Evolutionary conservation across 1,140 invertebrate genomes (phyloP), one percentile per base, ranked within the genome.

Genomic region (Zaprionus taronus): DNA sequence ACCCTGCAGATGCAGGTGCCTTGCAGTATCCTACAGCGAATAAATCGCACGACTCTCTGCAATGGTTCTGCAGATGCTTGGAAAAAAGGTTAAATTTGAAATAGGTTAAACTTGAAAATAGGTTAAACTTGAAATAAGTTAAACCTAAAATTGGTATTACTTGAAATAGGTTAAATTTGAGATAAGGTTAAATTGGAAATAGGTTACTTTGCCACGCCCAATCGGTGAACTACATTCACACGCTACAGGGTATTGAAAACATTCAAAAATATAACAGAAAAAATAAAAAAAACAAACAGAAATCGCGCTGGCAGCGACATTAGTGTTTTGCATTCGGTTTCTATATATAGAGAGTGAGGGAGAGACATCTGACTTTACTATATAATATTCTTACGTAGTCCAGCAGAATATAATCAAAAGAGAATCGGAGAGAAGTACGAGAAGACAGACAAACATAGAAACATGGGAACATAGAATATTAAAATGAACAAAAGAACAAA

Each of bases 301-400:
- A 74, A 69, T 74, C 28, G 44, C 65, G 51, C 58, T 70, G 51
- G n/a, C 72, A 64, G n/a, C 61, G 65, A 76, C 56, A 75, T 69
- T 65, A 62, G 56, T 61, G 44, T 74, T 70, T 70, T 70, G 55
- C 44, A 56, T 69, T 70, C 56, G 72, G 26, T 71, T 79, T 70
- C 72, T 79, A 76, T 79, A 79, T 79, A 79, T 79, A 79, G 72
- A 65, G 14, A 41, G 38, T 9, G 41, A 17, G 41, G 15, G 41
- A 17, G n/a, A 44, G 24, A 24, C 38, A 31, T 7, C 26, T 58
- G 17, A 41, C 24, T 63, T 71, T 71, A 20, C 41, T 47, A 44
- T 76, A 65, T 72, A 60, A 65, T 72, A 55, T 76, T 64, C 68
- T 64, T 64, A 56, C 61, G 61, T 71, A 71, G 73, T 75, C 72